These are phyloP conservation scores for Pseudopodoces humilis DNA, from an alignment of 2,113 vertebrate species.

Conservation along the genomic window DNA sequence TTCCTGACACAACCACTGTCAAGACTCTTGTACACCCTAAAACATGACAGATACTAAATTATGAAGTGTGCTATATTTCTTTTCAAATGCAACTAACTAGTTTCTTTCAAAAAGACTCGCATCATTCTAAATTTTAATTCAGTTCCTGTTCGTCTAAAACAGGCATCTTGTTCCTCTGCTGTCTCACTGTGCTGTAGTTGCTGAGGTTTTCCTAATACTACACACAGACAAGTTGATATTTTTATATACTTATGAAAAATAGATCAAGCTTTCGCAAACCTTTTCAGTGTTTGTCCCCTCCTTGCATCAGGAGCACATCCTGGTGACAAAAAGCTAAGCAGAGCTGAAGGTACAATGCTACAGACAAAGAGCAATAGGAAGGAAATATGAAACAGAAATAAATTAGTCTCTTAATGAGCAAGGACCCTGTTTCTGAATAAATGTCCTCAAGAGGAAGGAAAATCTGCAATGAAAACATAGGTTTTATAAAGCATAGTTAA, in stretches of 20 bases:
- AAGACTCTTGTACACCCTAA: background rate
- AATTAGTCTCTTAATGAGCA: background rate
- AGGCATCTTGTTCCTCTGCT: background rate
- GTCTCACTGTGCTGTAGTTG: background rate
- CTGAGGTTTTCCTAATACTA: background rate
- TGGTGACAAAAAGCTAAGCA: background rate
- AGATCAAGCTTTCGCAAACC: background rate
- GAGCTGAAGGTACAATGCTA: background rate
- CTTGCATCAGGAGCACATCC: background rate
- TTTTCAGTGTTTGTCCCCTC: background rate
- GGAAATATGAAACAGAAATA: background rate
- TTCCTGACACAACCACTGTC: background rate
- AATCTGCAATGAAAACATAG: background rate
- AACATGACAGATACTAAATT: background rate
- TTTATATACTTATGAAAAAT: background rate
- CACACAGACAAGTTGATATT: background rate
- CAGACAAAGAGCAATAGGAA: background rate
- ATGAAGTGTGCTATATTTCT: background rate
- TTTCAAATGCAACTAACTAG: background rate
- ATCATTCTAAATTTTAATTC: background rate
- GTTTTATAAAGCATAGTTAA: slow-evolving; percentile 11
- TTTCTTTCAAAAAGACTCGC: background rate
- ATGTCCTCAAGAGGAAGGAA: background rate
- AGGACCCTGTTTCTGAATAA: background rate
- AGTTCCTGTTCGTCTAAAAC: background rate